Evolutionary conservation across 2,888 invertebrate genomes (phyloP), one percentile per base, ranked within the genome.

Genomic region (Harpalus rubripes): DNA sequence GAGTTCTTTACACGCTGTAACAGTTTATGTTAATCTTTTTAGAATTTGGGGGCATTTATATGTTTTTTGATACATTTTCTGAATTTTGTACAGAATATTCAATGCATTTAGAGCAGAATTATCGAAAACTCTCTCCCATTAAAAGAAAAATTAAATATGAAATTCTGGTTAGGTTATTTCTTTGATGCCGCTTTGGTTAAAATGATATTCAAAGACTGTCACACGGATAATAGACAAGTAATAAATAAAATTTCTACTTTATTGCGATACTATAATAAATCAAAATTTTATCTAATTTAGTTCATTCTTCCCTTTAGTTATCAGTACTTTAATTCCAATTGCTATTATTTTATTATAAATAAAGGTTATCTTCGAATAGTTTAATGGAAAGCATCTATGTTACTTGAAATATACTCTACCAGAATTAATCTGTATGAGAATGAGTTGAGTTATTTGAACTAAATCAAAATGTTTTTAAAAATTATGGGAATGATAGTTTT

Each of bases 31-130:
- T 74, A 74, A 74, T 12, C 16, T 10, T 18, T 41, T 74, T 15
- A n/a, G 15, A 12, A 41, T 74, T 74, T 74, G 18, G 72, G 52
- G 41, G 72, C 72, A 74, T 74, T 74, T 74, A 74, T 74, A 74
- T 16, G 41, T 74, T 74, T 68, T 74, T 44, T 74, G 44, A 74
- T 68, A 68, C 26, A 44, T 16, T 39, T 68, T 52, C 44, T 52
- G 44, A 52, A 52, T 52, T 52, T 52, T 52, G 44, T 52, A 52
- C 44, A 52, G 10, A 52, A 52, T 52, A 32, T 52, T 52, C 10
- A 12, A 0, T 52, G 44, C 44, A 52, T 52, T 52, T 52, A 52
- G 12, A 12, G 12, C 44, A 10, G 44, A 52, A 52, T 52, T 12
- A 52, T 52, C 44, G 44, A 52, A 52, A 52, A 52, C 44, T 3